These are phyloP conservation scores for Nycticryphes semicollaris DNA, from an alignment of 2,113 vertebrate species.

Conservation along the genomic window DNA sequence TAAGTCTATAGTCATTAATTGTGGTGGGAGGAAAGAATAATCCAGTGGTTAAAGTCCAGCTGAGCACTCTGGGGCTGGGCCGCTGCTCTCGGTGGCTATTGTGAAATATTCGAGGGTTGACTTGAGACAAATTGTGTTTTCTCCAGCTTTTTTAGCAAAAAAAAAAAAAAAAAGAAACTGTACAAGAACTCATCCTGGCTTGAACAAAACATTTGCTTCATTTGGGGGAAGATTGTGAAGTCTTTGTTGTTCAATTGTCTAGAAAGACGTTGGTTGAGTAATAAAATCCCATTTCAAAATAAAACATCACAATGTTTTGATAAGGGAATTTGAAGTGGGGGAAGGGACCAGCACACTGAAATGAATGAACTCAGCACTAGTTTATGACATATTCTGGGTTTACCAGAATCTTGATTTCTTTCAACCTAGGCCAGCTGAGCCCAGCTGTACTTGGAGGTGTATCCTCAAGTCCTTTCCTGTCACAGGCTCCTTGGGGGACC, in stretches of 20 bases:
- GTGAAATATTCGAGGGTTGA: not conserved
- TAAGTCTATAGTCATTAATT: not conserved
- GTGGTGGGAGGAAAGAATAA: not conserved
- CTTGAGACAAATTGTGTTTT: not conserved
- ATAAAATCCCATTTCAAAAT: not conserved
- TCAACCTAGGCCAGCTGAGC: not conserved
- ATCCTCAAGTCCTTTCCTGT: not conserved
- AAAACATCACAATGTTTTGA: not conserved
- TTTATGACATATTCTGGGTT: fast-evolving
- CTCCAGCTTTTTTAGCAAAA: not conserved
- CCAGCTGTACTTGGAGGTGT: not conserved
- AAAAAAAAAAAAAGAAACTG: not conserved
- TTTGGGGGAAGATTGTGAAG: not conserved
- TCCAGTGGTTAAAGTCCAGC: not conserved
- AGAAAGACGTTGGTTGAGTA: not conserved
- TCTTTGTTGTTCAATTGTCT: not conserved
- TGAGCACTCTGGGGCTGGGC: not conserved
- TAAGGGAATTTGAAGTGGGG: not conserved
- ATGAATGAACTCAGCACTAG: not conserved
- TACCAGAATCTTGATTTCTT: not conserved
- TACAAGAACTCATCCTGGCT: not conserved
- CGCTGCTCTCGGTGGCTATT: not conserved
- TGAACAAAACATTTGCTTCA: fast-evolving
- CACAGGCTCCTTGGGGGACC: not conserved
- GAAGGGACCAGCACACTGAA: not conserved